Evolutionary conservation across 1,140 invertebrate species (phyloP).

Genomic region (Adelges cooleyi): DNA sequence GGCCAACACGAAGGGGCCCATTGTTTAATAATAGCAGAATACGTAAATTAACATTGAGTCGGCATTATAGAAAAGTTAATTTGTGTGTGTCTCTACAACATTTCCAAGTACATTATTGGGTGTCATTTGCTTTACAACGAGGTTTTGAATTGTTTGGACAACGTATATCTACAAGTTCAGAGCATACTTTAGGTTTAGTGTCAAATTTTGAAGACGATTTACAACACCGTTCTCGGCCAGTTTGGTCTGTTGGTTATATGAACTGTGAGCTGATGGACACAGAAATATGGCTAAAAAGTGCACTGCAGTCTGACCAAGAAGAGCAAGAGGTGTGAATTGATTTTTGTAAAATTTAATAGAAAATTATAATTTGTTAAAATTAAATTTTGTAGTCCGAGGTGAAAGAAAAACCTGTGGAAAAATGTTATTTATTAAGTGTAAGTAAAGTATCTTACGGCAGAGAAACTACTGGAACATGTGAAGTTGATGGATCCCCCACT

Average conservation of each 20-base stretch:
- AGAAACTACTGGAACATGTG: slow-evolving; percentile 36
- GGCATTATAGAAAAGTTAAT: slow-evolving; percentile 83
- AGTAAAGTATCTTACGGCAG: slow-evolving; percentile 71
- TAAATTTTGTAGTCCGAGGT: background rate
- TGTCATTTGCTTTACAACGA: slow-evolving; percentile 91
- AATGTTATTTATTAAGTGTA: slow-evolving; percentile 82
- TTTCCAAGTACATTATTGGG: slow-evolving; percentile 94
- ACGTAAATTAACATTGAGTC: slow-evolving; percentile 77
- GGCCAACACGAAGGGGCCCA: slow-evolving; percentile 79
- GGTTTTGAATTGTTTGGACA: slow-evolving; percentile 86
- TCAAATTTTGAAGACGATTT: slow-evolving; percentile 66
- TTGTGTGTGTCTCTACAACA: slow-evolving; percentile 75
- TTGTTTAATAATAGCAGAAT: slow-evolving; percentile 75
- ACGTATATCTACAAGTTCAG: slow-evolving; percentile 71
- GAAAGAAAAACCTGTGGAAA: slow-evolving; percentile 56
- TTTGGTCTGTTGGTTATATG: slow-evolving; percentile 87
- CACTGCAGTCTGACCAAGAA: slow-evolving; percentile 51
- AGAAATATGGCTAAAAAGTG: slow-evolving; percentile 83
- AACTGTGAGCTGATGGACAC: slow-evolving; percentile 83
- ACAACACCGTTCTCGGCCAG: slow-evolving; percentile 69
- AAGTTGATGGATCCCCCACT: slow-evolving; percentile 39
- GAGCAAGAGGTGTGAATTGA: slow-evolving; percentile 34
- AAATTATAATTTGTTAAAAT: too few species aligned
- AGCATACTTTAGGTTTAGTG: slow-evolving; percentile 64
- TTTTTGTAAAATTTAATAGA: too few species aligned